These are phyloP conservation scores for Lapara coniferarum DNA, from an alignment of 2,888 invertebrate genomes.

Conservation along the genomic window DNA sequence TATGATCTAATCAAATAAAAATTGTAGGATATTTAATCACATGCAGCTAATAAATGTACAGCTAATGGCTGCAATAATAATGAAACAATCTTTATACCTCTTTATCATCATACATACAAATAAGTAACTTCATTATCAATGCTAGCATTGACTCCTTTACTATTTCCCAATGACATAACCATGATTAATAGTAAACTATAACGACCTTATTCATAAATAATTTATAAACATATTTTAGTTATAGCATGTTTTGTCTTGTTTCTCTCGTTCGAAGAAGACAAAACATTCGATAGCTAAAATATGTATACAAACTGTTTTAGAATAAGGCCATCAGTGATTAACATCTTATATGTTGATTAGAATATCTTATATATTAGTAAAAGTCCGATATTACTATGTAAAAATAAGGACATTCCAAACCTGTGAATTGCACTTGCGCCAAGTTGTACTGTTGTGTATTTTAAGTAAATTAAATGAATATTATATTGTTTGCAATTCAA, in stretches of 20 bases:
- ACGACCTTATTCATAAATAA: too few relatives aligned
- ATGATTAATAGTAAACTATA: constrained; percentile 21
- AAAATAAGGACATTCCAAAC: constrained; percentile 12
- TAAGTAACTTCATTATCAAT: constrained; percentile 12
- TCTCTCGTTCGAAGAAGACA: too few relatives aligned
- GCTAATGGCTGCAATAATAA: too few relatives aligned
- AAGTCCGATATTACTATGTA: constrained; percentile 7
- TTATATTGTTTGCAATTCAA: not conserved
- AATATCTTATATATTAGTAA: constrained; percentile 20
- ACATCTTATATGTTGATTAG: constrained; percentile 18
- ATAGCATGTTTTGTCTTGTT: too few relatives aligned
- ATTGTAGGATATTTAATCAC: too few relatives aligned
- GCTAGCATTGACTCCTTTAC: not conserved
- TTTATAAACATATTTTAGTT: too few relatives aligned
- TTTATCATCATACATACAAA: not conserved
- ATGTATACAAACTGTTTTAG: too few relatives aligned
- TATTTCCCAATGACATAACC: constrained; percentile 19
- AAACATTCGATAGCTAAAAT: too few relatives aligned
- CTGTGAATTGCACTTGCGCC: constrained; percentile 9
- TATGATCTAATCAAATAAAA: too few relatives aligned
- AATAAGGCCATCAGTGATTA: constrained; percentile 17
- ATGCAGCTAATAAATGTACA: too few relatives aligned
- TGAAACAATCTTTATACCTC: not conserved
- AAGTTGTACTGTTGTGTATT: constrained; percentile 9
- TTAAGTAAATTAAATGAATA: constrained; percentile 10